These are phyloP conservation scores for Polypterus bichir DNA, from an alignment of 2,113 vertebrate genomes.

Conservation along the genomic window DNA sequence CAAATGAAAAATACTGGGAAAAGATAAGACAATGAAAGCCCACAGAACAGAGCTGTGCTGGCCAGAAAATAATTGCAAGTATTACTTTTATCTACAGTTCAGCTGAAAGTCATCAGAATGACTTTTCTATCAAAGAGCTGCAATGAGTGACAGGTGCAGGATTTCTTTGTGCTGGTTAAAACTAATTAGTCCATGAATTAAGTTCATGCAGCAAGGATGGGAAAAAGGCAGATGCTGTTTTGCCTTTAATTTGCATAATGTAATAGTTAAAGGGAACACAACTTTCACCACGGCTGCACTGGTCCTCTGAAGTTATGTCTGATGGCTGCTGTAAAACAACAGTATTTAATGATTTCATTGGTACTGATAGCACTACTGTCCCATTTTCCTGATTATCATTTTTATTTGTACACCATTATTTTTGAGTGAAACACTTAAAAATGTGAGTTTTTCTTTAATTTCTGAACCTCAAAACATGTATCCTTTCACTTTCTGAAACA, in stretches of 20 bases:
- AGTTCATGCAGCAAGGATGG: conserved; percentile 46
- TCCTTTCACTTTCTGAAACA: too few species aligned
- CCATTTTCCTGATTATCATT: too few species aligned
- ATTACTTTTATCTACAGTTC: conserved; percentile 41
- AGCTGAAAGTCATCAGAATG: conserved; percentile 36
- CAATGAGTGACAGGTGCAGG: conserved; percentile 53
- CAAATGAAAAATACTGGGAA: conserved; percentile 23
- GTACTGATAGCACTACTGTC: too few species aligned
- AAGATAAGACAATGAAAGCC: conserved; percentile 25
- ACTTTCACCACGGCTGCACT: too few species aligned
- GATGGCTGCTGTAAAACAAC: too few species aligned
- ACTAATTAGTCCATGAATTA: conserved; percentile 66
- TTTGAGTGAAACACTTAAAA: too few species aligned
- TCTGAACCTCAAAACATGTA: too few species aligned
- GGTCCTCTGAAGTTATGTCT: too few species aligned
- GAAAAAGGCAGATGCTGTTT: conserved; percentile 55
- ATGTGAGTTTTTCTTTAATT: too few species aligned
- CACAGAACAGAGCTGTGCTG: conserved; percentile 13
- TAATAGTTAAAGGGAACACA: too few species aligned
- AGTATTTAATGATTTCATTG: too few species aligned
- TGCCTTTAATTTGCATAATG: neutral
- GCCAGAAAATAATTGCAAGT: conserved; percentile 33
- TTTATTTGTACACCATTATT: too few species aligned
- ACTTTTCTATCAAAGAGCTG: conserved; percentile 49
- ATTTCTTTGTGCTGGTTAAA: conserved; percentile 41